A percentile compares a stretch with the other conserved stretches of the same genome.
phyloP scores from a whole-genome alignment of 2,888 invertebrate genomes.

The Uropetala carovei region DNA sequence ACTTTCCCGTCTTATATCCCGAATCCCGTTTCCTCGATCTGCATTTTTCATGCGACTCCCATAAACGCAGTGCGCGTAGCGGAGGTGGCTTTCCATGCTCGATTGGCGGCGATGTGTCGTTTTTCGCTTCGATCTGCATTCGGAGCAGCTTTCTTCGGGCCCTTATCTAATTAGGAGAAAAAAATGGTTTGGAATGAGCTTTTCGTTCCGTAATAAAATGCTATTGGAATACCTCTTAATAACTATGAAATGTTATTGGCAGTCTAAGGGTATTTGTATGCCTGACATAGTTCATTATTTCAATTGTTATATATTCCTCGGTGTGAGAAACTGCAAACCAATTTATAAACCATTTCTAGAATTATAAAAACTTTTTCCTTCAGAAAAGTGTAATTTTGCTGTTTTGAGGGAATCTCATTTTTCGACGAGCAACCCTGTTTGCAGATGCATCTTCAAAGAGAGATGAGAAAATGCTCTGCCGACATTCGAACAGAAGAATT shows the following conservation, averaged over 20 bases:
- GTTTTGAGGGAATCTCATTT: background rate
- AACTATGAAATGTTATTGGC: no score
- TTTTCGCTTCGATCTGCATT: background rate
- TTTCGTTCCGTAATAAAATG: no score
- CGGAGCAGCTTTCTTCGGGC: background rate
- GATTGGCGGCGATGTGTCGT: background rate
- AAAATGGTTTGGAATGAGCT: no score
- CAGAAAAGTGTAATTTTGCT: background rate
- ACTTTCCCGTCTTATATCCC: background rate
- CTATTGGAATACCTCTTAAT: no score
- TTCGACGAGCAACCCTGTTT: background rate
- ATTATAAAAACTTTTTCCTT: background rate
- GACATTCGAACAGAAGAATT: no score
- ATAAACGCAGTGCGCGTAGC: no score
- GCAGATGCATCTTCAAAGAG: background rate
- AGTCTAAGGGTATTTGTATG: no score
- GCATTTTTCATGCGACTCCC: background rate
- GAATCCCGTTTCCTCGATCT: background rate
- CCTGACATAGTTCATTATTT: no score
- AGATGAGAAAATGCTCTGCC: background rate
- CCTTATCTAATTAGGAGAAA: background rate
- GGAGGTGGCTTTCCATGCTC: no score
- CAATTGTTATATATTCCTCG: no score
- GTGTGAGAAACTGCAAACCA: background rate
- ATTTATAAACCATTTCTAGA: background rate